Conservation (phyloP, 2,888 invertebrate genomes). For the Hipparchia semele region DNA sequence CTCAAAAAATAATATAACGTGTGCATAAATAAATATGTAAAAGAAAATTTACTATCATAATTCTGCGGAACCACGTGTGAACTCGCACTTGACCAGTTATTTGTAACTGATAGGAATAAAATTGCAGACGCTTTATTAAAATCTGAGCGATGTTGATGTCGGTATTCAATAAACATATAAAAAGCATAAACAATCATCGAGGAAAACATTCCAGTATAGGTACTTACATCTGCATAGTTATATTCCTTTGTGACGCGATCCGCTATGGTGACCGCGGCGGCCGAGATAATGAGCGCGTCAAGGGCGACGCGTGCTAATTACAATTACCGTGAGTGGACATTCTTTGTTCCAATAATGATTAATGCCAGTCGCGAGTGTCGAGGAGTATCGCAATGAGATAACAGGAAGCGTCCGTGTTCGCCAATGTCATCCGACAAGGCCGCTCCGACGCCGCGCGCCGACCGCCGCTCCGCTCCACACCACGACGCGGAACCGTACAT, state of each 20-base stretch:
- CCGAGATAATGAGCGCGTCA: conserved; percentile 62
- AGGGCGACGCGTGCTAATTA: conserved; percentile 77
- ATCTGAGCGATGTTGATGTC: conserved; percentile 7
- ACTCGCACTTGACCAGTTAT: background rate
- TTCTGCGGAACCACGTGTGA: too few species aligned
- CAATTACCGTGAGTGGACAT: conserved; percentile 82
- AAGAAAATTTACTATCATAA: too few species aligned
- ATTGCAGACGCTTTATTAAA: background rate
- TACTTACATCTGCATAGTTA: conserved; percentile 50
- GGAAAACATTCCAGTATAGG: conserved; percentile 69
- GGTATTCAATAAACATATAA: conserved; percentile 53
- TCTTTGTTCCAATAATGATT: conserved; percentile 82
- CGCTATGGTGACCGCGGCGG: conserved; percentile 65
- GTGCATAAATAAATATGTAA: too few species aligned
- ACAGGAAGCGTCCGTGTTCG: conserved; percentile 77
- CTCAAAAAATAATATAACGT: too few species aligned
- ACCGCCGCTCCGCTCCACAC: conserved; percentile 4
- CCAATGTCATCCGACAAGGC: conserved; percentile 72
- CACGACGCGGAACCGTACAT: conserved; percentile 10
- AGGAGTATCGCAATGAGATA: conserved; percentile 77
- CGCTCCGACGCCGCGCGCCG: conserved; percentile 9
- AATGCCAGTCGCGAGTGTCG: conserved; percentile 74
- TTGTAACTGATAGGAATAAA: background rate
- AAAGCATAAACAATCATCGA: conserved; percentile 68
- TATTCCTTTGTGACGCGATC: conserved; percentile 71